phyloP scores from a whole-genome alignment of 92 coral and sea anemone genomes.

The Epizoanthus fatuus region DNA sequence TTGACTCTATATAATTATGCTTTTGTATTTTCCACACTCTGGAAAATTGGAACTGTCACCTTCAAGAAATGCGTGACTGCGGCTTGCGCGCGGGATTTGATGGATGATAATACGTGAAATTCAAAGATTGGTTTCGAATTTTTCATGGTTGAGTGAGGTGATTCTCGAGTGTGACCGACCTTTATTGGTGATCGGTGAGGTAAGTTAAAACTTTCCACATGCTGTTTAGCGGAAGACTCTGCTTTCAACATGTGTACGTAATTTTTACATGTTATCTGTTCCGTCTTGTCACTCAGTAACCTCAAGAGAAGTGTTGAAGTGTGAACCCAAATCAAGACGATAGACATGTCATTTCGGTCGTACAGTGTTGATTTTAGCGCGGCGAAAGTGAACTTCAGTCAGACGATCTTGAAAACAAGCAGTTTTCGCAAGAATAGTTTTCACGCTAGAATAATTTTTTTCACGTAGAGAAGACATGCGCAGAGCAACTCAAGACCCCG shows the following conservation, averaged over 20 bases:
- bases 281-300: neutral
- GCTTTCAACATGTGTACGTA: too few relatives aligned
- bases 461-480: conserved; percentile 42
- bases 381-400: neutral
- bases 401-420: neutral
- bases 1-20: conserved; percentile 73
- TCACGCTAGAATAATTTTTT: conserved; percentile 15
- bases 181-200: too few relatives aligned
- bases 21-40: conserved; percentile 64
- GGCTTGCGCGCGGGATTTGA: too few relatives aligned
- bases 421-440: neutral
- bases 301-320: conserved; percentile 27
- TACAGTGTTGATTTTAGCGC: neutral
- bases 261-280: neutral
- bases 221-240: too few relatives aligned
- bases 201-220: too few relatives aligned
- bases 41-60: conserved; percentile 63
- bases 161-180: too few relatives aligned
- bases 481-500: neutral
- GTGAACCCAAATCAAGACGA: neutral
- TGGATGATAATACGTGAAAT: neutral
- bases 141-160: too few relatives aligned
- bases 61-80: conserved; percentile 42
- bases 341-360: neutral
- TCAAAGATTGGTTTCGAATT: too few relatives aligned